Evolutionary conservation across 2,888 invertebrate species (phyloP).

Genomic region (Elgonia sp.): DNA sequence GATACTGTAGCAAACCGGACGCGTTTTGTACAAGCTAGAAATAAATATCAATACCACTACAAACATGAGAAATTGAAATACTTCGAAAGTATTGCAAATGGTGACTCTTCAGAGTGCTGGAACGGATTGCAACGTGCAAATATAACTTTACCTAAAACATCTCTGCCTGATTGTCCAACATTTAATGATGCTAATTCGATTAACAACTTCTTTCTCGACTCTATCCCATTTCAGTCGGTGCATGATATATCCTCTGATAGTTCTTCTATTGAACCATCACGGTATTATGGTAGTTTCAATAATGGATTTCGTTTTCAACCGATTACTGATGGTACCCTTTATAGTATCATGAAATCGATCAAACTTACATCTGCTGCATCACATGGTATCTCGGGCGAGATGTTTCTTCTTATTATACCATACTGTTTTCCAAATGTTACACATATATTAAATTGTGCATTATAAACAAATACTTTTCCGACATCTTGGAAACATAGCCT

Average conservation of each 20-base stretch:
- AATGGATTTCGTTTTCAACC: no score
- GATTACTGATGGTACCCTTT: background rate
- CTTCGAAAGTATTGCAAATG: background rate
- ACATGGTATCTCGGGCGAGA: slow-evolving; percentile 5
- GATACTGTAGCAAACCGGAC: background rate
- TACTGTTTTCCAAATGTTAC: background rate
- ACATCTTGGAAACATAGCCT: slow-evolving; percentile 6
- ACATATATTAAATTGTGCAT: background rate
- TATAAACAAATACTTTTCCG: background rate
- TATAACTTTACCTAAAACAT: background rate
- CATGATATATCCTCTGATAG: no score
- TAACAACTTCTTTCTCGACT: background rate
- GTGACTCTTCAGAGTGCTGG: background rate
- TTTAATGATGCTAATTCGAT: background rate
- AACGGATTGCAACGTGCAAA: background rate
- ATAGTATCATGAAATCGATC: background rate
- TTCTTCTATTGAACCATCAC: no score
- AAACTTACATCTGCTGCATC: background rate
- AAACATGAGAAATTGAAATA: background rate
- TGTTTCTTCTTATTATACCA: background rate
- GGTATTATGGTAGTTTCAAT: no score
- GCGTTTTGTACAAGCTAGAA: background rate
- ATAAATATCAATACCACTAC: slow-evolving; percentile 7
- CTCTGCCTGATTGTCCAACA: background rate
- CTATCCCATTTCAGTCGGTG: background rate